Base-by-base conservation (phyloP, 2,888 invertebrate genomes). In the Hyppa rectilinea region DNA sequence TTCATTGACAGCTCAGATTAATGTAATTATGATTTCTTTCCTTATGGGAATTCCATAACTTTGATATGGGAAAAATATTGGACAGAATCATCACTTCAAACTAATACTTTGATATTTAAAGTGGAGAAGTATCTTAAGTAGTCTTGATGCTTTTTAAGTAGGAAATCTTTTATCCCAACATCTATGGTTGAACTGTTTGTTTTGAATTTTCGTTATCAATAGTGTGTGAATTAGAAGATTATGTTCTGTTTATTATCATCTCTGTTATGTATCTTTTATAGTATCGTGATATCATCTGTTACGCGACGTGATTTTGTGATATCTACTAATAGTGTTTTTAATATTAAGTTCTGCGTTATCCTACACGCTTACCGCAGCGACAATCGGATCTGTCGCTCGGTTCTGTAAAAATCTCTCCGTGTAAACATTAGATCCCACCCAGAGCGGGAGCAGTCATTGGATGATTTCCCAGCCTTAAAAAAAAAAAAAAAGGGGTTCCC, bases 141-240 rank as follows among this genome's bases (percentile, higher is more conserved):
- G 56, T 63, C 55, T 70, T 20, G 10, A 71, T 26, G 12, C 34
- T 31, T 40, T 55, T 26, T 29, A 79, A 43, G 55, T 64, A 66
- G 31, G 1, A 67, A 66, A 80, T 75, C 47, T 65, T 55, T 49
- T 75, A 67, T 75, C 62, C 47, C 31, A n/a, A 58, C 3, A 1
- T 49, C 43, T 66, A 53, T 23, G 23, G n/a, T 43, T 70, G 61
- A 68, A 71, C 29, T 26, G 23, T 52, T 70, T 36, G 29, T 66
- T 66, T 65, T 36, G 47, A 38, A 47, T 71, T 49, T 53, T 31
- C 29, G 81, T 71, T 72, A 70, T 68, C 82, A 59, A 43, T 12
- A n/a, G 29, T 29, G 58, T 69, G 60, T 43, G 10, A 76, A 84
- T 45, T 10, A 14, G 38, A 72, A 53, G 45, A 75, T 66, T 56